Evolutionary conservation across 1,140 invertebrate species (phyloP).

Genomic region (Paraescarpia echinospica): DNA sequence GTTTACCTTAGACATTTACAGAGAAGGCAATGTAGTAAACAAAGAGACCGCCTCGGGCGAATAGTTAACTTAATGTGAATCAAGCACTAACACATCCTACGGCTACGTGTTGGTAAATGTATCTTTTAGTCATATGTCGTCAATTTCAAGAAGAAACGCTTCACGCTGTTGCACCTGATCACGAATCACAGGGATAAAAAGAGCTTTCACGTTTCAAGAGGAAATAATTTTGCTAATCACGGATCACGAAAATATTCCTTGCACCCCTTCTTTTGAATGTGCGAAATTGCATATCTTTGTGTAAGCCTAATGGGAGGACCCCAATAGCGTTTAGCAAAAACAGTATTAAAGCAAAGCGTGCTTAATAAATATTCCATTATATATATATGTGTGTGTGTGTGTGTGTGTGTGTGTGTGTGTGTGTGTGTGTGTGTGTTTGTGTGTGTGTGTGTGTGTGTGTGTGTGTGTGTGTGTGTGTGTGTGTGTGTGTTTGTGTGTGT

Average conservation of each 20-base stretch:
- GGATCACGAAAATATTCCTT: no score
- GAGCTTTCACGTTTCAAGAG: no score
- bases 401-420: neutral
- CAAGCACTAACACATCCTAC: neutral
- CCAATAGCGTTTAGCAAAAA: neutral
- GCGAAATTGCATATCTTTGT: neutral
- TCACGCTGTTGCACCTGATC: no score
- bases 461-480: neutral
- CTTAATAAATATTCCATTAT: neutral
- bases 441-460: neutral
- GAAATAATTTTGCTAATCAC: no score
- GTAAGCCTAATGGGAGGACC: neutral
- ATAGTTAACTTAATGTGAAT: neutral
- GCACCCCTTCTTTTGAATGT: neutral
- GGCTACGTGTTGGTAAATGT: neutral
- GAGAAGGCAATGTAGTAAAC: neutral
- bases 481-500: neutral
- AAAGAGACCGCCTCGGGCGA: neutral
- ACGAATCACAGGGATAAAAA: no score
- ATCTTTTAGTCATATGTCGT: no score
- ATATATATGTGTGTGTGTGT: neutral
- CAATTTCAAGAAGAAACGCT: no score
- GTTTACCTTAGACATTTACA: neutral
- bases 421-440: neutral
- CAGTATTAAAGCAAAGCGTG: neutral